A percentile compares a stretch with the other conserved stretches of the same genome.
Evolutionary conservation across 2,888 invertebrate species (phyloP).

Genomic region (Baccha elongata): DNA sequence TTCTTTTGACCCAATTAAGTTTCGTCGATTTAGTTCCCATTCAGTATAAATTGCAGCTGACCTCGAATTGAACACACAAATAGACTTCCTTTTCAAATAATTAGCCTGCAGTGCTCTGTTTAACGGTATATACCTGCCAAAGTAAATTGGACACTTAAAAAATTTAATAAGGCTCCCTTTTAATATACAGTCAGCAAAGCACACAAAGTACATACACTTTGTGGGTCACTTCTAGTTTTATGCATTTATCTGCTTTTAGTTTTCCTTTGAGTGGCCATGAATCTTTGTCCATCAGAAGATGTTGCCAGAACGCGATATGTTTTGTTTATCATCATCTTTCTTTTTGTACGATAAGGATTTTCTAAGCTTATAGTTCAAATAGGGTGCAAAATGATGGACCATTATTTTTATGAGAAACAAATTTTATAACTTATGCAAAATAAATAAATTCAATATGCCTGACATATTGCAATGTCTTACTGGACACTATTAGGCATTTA

Average conservation of each 20-base stretch:
- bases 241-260: not conserved
- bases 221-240: slow-evolving; percentile 18
- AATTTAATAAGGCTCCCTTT: slow-evolving; percentile 51
- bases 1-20: not conserved
- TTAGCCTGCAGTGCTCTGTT: slow-evolving; percentile 24
- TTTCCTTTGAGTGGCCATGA: slow-evolving; percentile 46
- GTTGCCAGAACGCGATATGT: slow-evolving; percentile 1
- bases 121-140: slow-evolving; percentile 13
- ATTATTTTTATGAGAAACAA: too few species aligned
- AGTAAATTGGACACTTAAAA: slow-evolving; percentile 55
- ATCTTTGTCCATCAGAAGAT: slow-evolving; percentile 2
- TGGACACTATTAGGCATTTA: too few species aligned
- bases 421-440: too few species aligned
- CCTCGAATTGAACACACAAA: not conserved
- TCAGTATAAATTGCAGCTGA: slow-evolving; percentile 5
- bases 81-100: slow-evolving; percentile 3
- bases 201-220: slow-evolving; percentile 41
- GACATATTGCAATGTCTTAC: too few species aligned
- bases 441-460: too few species aligned
- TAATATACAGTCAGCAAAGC: slow-evolving; percentile 25
- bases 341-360: too few species aligned
- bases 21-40: not conserved
- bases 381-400: too few species aligned
- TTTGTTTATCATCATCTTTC: not conserved
- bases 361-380: too few species aligned